Evolutionary conservation across 1,140 invertebrate genomes (phyloP).

Genomic region (Medauroidea extradentata): DNA sequence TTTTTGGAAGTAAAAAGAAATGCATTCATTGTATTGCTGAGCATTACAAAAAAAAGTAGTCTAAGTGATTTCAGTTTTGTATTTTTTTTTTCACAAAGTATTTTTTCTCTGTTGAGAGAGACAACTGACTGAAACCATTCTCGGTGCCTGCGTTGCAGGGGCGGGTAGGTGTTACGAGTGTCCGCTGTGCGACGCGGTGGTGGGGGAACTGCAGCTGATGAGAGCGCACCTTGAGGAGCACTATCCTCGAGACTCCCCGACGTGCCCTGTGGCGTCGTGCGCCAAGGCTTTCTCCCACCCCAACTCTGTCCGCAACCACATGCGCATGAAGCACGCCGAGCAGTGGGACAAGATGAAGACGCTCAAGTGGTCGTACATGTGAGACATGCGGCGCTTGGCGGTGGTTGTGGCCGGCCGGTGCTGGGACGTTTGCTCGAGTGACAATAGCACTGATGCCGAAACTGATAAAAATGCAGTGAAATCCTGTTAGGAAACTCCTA

Average conservation of each 20-base stretch:
- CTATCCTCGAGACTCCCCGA: slow-evolving; percentile 74
- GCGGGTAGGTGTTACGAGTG: slow-evolving; percentile 42
- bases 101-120: too few relatives aligned
- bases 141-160: slow-evolving; percentile 17
- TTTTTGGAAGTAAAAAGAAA: too few relatives aligned
- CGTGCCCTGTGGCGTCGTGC: slow-evolving; percentile 69
- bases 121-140: slow-evolving; percentile 13
- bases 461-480: too few relatives aligned
- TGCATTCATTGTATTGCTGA: too few relatives aligned
- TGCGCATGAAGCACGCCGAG: slow-evolving; percentile 71
- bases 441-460: too few relatives aligned
- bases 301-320: slow-evolving; percentile 77
- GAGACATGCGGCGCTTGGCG: neutral
- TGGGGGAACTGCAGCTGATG: slow-evolving; percentile 58
- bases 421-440: too few relatives aligned
- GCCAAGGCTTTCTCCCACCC: slow-evolving; percentile 70
- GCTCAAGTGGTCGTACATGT: slow-evolving; percentile 55
- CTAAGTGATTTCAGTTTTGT: too few relatives aligned
- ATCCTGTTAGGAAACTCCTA: too few relatives aligned
- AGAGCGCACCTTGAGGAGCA: slow-evolving; percentile 71
- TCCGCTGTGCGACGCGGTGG: slow-evolving; percentile 62
- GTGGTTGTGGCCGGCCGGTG: too few relatives aligned
- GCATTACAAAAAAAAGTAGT: too few relatives aligned
- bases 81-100: too few relatives aligned
- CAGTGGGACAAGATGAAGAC: slow-evolving; percentile 79